Evolutionary conservation across 2,888 invertebrate genomes (phyloP).

Genomic region (Drosophila leonis): DNA sequence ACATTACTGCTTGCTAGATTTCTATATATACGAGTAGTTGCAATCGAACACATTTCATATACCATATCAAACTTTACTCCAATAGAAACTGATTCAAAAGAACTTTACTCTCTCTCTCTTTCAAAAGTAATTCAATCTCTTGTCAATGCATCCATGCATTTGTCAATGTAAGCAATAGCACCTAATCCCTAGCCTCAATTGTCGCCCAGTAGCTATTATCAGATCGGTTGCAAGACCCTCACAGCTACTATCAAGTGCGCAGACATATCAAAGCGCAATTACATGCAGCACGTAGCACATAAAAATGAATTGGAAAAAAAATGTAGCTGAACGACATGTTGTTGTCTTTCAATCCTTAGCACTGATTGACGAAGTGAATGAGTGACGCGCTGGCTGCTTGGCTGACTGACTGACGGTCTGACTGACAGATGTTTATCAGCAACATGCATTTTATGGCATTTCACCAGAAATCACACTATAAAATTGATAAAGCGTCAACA

Average conservation of each 20-base stretch:
- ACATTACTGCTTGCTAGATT: neutral
- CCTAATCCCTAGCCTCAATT: neutral
- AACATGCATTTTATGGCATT: conserved; percentile 67
- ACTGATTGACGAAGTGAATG: conserved; percentile 47
- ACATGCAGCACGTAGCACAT: conserved; percentile 67
- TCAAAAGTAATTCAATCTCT: neutral
- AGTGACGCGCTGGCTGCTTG: conserved; percentile 15
- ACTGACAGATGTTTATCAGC: conserved; percentile 72
- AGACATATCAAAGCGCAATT: conserved; percentile 50
- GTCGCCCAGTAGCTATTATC: conserved; percentile 24
- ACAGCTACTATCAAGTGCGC: conserved; percentile 30
- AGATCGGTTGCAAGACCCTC: conserved; percentile 15
- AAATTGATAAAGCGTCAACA: conserved; percentile 65
- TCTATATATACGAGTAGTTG: neutral
- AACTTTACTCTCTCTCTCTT: neutral
- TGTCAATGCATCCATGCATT: neutral
- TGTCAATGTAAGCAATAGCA: conserved; percentile 4
- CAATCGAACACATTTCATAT: neutral
- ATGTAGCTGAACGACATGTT: conserved; percentile 22
- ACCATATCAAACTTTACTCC: neutral
- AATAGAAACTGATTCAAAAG: neutral
- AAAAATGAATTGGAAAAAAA: conserved; percentile 37
- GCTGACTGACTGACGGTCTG: conserved; percentile 21
- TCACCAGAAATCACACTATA: conserved; percentile 71
- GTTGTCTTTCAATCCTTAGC: conserved; percentile 27